Base-by-base conservation (phyloP, 2,888 invertebrate species). In the Coleophora flavipennella region DNA sequence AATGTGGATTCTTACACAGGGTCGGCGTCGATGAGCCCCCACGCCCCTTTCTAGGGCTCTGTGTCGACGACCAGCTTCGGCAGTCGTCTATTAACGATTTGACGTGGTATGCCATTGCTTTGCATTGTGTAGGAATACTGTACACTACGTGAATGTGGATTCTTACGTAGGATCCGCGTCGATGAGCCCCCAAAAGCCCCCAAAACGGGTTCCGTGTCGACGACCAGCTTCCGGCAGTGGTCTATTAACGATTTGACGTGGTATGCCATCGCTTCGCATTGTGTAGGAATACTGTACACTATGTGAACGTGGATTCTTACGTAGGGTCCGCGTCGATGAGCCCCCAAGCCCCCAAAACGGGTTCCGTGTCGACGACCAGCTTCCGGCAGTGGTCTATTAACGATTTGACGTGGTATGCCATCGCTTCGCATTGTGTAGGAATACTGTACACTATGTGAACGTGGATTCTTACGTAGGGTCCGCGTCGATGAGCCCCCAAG, bases 341-440 rank as follows among this genome's bases (percentile, higher is more conserved):
- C 3, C 96, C 96, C 97, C 97, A 98, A 8, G 97, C 93, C 1
- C 97, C 98, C 0, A 97, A 87, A 8, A 95, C 91, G 20, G 91
- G 88, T 65, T 96, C 95, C 0, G 92, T 90, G 53, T 95, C 93
- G 11, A 95, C 93, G 28, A 98, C 88, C 38, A 97, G 79, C 62
- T 95, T 95, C 77, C 96, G 96, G 64, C 96, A 96, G 74, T 99
- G 98, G 69, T 97, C 97, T 46, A 99, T 96, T 20, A 99, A 85
- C 38, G 94, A 89, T 69, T 95, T 95, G 20, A 20, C 94, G 68
- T 97, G 96, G 64, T 96, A 94, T 1, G 95, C 95, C 63, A 95
- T 94, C 81, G 80, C 93, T 86, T 70, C 89, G n/a, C n/a, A n/a
- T n/a, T n/a, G n/a, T n/a, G n/a, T n/a, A n/a, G n/a, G n/a, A n/a